Conservation (phyloP, 2,113 vertebrate species). For the Ovis canadensis region DNA sequence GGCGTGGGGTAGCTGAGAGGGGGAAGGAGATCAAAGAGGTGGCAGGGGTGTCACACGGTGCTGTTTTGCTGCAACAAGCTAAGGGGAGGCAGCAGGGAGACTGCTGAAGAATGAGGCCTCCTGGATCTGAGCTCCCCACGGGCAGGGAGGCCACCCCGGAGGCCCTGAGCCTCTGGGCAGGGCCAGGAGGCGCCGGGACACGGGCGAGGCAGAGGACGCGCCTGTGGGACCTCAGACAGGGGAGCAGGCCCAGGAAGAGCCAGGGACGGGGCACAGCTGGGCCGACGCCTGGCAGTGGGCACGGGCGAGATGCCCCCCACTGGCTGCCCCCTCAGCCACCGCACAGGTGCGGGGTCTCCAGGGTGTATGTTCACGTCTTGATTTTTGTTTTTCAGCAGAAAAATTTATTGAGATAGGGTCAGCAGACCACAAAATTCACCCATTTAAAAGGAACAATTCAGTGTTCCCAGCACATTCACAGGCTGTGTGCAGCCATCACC, state of each 20-base stretch:
- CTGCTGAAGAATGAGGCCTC: background rate
- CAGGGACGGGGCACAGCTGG: background rate
- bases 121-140: background rate
- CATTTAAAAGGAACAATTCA: accelerated
- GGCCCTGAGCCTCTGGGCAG: background rate
- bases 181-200: background rate
- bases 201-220: background rate
- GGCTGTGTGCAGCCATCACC: background rate
- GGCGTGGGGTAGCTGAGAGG: background rate
- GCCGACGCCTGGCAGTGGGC: background rate
- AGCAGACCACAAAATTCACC: background rate
- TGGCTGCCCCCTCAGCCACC: background rate
- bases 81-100: background rate
- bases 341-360: background rate
- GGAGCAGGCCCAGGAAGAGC: background rate
- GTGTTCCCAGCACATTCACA: too few species aligned
- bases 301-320: accelerated
- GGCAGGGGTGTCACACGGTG: too few species aligned
- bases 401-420: background rate
- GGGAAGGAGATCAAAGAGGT: background rate
- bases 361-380: background rate
- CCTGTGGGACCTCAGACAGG: background rate
- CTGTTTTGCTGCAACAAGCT: background rate
- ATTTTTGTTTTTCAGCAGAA: background rate
- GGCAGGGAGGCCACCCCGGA: background rate